Evolutionary conservation across 2,888 invertebrate species (phyloP), one percentile per base, ranked within the genome.

Genomic region (Loripinus fragilis): DNA sequence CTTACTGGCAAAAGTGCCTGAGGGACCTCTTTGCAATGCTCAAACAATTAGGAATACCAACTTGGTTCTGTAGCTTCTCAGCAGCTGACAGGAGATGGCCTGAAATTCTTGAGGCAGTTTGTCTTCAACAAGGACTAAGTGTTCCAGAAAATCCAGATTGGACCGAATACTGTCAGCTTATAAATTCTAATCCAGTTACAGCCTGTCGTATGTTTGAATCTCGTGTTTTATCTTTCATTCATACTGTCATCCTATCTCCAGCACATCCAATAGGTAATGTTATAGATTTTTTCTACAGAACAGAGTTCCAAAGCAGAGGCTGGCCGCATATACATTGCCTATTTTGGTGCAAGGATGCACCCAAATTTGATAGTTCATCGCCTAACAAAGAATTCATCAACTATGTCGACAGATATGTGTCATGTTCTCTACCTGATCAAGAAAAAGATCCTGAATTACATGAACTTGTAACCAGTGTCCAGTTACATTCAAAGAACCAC

Each of bases 181-280:
- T 85, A 0, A 74, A 73, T 33, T 68, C 52, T 20, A 85, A 85
- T 74, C 82, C 82, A 23, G 80, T 84, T 7, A 80, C 78, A 30
- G 83, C 79, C 5, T 78, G 80, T 8, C 72, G 81, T 48, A 83
- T 84, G 82, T 84, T 84, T 76, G 75, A 83, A 30, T 69, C 80
- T 25, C 66, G 82, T 23, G 77, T 82, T 8, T 69, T 76, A 15
- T 25, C 50, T 28, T 79, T 82, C n/a, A 72, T 82, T 33, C 64
- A 48, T 42, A 33, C 78, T 23, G 41, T 82, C 28, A 79, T 82
- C 38, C 42, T 71, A 28, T 68, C 72, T n/a, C 65, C 71, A 45
- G 66, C 69, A 33, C 30, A 78, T n/a, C 83, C 83, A 17, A 71
- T 83, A 73, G 80, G 80, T 41, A 38, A 77, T 50, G 71, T 83